These are phyloP conservation scores for Puntigrus tetrazona DNA, from an alignment of 2,113 vertebrate genomes.

Conservation along the genomic window DNA sequence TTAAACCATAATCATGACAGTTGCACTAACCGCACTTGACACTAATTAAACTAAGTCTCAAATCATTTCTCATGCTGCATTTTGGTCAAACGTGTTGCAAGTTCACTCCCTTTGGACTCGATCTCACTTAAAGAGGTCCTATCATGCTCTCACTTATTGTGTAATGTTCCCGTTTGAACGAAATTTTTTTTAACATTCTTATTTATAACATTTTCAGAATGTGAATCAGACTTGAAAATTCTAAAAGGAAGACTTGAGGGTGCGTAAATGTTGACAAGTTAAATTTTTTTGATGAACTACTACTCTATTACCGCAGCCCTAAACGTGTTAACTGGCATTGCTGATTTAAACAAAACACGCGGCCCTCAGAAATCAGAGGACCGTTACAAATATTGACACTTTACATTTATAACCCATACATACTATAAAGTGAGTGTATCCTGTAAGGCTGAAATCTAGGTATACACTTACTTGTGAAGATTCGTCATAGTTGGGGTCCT, in stretches of 20 bases:
- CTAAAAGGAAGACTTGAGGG: not conserved
- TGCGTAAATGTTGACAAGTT: not conserved
- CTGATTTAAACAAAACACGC: not conserved
- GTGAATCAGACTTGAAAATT: not conserved
- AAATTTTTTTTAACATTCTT: too few species aligned
- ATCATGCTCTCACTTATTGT: too few species aligned
- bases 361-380: not conserved
- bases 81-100: too few species aligned
- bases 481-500: constrained; percentile 87
- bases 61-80: too few species aligned
- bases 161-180: too few species aligned
- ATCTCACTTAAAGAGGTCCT: too few species aligned
- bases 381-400: not conserved
- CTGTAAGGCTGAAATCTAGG: not conserved
- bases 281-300: not conserved
- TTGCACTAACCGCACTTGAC: too few species aligned
- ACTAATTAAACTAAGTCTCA: too few species aligned
- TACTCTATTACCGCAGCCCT: not conserved
- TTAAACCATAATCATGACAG: too few species aligned
- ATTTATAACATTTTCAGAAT: too few species aligned
- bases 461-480: constrained; percentile 74
- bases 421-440: not conserved
- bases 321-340: not conserved
- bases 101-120: too few species aligned
- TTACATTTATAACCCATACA: too few species aligned